Percentiles rank a stretch among this genome's conserved stretches.
phyloP scores from a whole-genome alignment of 23 tunicate genomes.

The Botrylloides violaceus region DNA sequence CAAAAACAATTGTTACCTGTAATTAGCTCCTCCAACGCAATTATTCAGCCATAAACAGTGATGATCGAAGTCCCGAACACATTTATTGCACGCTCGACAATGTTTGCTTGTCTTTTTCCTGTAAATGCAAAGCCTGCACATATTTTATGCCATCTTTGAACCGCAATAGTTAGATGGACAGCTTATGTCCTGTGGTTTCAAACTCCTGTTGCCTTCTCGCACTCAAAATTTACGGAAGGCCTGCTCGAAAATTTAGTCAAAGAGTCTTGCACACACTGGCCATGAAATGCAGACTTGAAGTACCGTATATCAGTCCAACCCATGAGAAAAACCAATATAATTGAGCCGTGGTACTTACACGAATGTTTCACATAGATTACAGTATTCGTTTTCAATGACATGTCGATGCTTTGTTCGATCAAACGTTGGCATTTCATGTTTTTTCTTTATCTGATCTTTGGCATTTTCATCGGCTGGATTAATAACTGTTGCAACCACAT shows the following conservation, averaged over 20 bases:
- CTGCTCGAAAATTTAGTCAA: not conserved
- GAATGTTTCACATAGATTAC: constrained; percentile 66
- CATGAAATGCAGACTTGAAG: not conserved
- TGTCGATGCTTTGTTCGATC: constrained; percentile 58
- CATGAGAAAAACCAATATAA: not conserved
- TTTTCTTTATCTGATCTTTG: constrained; percentile 2
- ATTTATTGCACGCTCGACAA: constrained; percentile 93
- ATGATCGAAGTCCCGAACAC: constrained; percentile 82
- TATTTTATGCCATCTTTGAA: no score
- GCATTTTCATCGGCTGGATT: constrained; percentile 82
- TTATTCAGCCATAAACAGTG: constrained; percentile 97
- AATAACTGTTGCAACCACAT: constrained; percentile 44
- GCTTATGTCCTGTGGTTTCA: no score
- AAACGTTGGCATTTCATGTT: constrained; percentile 38
- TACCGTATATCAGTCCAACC: not conserved
- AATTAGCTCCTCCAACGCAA: constrained; percentile 80
- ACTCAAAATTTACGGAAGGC: no score
- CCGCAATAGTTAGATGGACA: no score
- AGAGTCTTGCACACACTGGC: not conserved
- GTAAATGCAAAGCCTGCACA: no score
- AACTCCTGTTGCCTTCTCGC: no score
- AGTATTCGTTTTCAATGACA: constrained; percentile 83
- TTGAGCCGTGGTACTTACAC: constrained; percentile 53
- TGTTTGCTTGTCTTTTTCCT: constrained; percentile 78
- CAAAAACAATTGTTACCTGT: constrained; percentile 58